A percentile compares a stretch with the other conserved stretches of the same genome.
Conservation (phyloP, 2,797 vertebrate genomes). For the Rhynchotus rufescens region DNA sequence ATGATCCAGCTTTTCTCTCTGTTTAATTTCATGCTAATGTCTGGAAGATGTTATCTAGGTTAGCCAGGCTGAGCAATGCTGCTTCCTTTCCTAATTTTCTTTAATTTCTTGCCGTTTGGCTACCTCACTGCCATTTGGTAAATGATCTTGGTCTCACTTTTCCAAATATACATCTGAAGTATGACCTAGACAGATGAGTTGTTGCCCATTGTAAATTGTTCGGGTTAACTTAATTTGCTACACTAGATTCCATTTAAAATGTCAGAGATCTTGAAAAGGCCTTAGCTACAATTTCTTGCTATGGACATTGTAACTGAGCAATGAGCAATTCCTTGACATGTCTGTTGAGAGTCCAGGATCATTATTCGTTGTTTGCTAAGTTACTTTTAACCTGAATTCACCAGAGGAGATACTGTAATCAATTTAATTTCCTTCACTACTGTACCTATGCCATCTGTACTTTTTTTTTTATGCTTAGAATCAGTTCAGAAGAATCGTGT, state of each 20-base stretch:
- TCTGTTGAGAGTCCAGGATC: neutral
- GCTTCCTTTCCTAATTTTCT: slow-evolving; percentile 23
- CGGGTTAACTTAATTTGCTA: neutral
- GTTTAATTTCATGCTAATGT: slow-evolving; percentile 56
- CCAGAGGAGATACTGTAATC: neutral
- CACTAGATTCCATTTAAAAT: neutral
- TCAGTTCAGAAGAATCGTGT: neutral
- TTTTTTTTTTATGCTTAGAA: neutral
- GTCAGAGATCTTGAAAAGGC: neutral
- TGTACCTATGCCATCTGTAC: neutral
- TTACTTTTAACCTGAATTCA: neutral
- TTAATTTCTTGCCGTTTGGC: slow-evolving; percentile 29
- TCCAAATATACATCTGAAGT: slow-evolving; percentile 29
- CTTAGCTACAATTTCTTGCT: neutral
- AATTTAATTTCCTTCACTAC: neutral
- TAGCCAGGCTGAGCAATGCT: slow-evolving; percentile 28
- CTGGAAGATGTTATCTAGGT: slow-evolving; percentile 64
- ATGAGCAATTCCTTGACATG: neutral
- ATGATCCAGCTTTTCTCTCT: slow-evolving; percentile 43
- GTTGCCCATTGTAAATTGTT: neutral
- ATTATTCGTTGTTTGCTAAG: neutral
- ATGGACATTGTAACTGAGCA: neutral
- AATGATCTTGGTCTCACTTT: neutral
- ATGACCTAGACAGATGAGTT: slow-evolving; percentile 37
- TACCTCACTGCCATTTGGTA: neutral